Evolutionary conservation across 2,888 invertebrate genomes (phyloP), one percentile per base, ranked within the genome.

Genomic region (Odontocolon sp.): DNA sequence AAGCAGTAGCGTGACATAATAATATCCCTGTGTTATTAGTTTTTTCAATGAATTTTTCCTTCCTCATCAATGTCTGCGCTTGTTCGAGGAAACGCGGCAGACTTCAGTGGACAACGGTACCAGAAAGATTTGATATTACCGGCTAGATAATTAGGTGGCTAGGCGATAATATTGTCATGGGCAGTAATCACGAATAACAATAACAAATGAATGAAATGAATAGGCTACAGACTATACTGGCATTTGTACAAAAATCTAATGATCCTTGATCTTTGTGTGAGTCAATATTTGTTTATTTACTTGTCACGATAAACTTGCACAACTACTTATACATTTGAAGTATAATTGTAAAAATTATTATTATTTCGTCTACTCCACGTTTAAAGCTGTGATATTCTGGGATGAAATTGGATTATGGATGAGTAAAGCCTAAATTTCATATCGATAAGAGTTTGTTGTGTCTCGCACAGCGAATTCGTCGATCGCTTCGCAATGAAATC

Each of bases 111-210:
- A 79, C 71, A 69, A 72, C 57, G 64, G 59, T 68, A 73, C 54
- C 47, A 61, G 33, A 45, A 42, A 9, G 61, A 78, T 80, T 82
- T 78, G 64, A 83, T 79, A 81, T 77, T 72, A 67, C 40, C 56
- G 52, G 45, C 69, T 80, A 73, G 50, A 81, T 77, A 72, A 76
- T 68, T 64, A 73, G 71, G 73, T 59, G 73, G 79, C 45, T 42
- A 76, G 59, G 52, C 54, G 57, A 70, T 57, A 61, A 52, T 54
- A 66, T 28, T 63, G 18, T 63, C 45, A 64, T 42, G 26, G 38
- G 14, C 56, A 42, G 38, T 56, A 50, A 50, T 63, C 64, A 63
- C 3, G 31, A 75, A 63, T 28, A 38, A 70, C 63, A 36, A 57
- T 54, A 59, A 38, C 21, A 40, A 64, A 52, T 47, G 4, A 28